Evolutionary conservation across 2,113 vertebrate species (phyloP), one percentile per base, ranked within the genome.

Genomic region (Phocoena phocoena): DNA sequence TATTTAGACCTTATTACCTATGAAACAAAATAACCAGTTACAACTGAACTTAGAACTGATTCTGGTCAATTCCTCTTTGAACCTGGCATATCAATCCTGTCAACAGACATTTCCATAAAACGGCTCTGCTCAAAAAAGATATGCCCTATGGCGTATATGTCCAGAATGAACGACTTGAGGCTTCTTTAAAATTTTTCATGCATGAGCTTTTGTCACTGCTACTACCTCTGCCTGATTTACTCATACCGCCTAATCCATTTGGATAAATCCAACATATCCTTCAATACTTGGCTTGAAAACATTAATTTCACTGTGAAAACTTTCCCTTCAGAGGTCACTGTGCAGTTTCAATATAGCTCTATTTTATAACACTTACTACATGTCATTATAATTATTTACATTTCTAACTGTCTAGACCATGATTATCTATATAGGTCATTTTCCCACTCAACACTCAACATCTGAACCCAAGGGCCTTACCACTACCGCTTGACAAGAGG

Each of bases 61-160:
- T 84, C 70, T 97, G 50, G 79, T 80, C 38, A 71, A 79, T 84
- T 88, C 53, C 94, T 62, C 55, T 81, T 93, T 21, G 15, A 88
- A 67, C 9, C 68, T 87, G 41, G 71, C n/a, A 93, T 26, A 81
- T 50, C 26, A 28, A 90, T 60, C 25, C 63, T 4, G 70, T 88
- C 53, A 84, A n/a, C 6, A 77, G 26, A 41, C 77, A n/a, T 94
- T 87, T 81, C 67, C 65, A 87, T 86, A 90, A 88, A 86, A 80
- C 12, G 8, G 86, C 38, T 5, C 60, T 83, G 26, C n/a, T 90
- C 31, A 80, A 93, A 80, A 73, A 47, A 73, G n/a, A 18, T 21
- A 80, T n/a, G 36, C 20, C n/a, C 41, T 63, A 70, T 17, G 3
- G 65, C 44, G 38, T 68, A 68, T 23, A 76, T 26, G 50, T 25